A percentile compares a stretch with the other conserved stretches of the same genome.
Evolutionary conservation across 2,113 vertebrate genomes (phyloP).

Genomic region (Onychostoma macrolepis): DNA sequence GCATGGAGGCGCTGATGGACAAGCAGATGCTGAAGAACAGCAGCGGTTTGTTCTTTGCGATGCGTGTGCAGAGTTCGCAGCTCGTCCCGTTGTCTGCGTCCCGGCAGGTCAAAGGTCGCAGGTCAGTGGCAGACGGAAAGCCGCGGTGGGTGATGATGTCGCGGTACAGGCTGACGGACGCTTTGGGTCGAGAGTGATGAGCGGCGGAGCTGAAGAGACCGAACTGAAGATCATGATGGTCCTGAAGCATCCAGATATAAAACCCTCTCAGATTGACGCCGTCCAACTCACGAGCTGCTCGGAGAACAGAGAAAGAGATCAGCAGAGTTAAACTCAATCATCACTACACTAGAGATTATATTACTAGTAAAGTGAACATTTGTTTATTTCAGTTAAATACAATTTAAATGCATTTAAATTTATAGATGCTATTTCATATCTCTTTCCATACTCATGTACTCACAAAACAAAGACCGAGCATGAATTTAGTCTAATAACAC

Average conservation of each 20-base stretch:
- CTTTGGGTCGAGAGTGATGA: constrained; percentile 83
- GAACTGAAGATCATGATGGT: constrained; percentile 79
- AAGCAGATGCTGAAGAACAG: constrained; percentile 86
- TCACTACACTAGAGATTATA: too few relatives aligned
- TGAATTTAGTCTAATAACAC: not conserved
- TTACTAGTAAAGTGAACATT: too few relatives aligned
- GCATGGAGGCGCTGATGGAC: constrained; percentile 75
- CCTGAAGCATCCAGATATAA: constrained; percentile 89
- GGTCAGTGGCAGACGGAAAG: constrained; percentile 69
- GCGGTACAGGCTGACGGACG: constrained; percentile 82
- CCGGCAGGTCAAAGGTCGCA: not conserved
- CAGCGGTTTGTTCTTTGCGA: constrained; percentile 81
- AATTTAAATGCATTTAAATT: not conserved
- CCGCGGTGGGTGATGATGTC: constrained; percentile 79
- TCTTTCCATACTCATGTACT: not conserved
- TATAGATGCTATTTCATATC: not conserved
- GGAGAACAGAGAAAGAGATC: constrained; percentile 15
- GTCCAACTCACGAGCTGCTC: constrained; percentile 84
- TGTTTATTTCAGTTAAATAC: not conserved
- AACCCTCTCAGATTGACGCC: constrained; percentile 89
- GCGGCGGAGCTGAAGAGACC: constrained; percentile 85
- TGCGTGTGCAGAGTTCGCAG: constrained; percentile 77
- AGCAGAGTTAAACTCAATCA: not conserved
- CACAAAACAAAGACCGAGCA: too few relatives aligned
- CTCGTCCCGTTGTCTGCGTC: constrained; percentile 60